These are phyloP conservation scores for Echeneis naucrates DNA, from an alignment of 2,797 vertebrate genomes.

Conservation along the genomic window DNA sequence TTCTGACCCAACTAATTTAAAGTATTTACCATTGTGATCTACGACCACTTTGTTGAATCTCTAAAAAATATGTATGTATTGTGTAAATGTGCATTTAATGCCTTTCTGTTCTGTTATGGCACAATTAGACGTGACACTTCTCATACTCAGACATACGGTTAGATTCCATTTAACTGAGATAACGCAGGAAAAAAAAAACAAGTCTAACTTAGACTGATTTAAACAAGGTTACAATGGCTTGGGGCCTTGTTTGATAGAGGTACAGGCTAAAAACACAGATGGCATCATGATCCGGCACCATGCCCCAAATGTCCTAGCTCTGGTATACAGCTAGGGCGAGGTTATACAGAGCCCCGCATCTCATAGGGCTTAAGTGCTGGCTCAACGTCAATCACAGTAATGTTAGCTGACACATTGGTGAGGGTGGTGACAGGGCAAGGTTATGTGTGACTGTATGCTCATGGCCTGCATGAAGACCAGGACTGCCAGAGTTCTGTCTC, in stretches of 20 bases:
- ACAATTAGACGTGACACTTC: not conserved
- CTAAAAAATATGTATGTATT: too few relatives aligned
- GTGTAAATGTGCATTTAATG: not conserved
- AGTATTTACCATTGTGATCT: too few relatives aligned
- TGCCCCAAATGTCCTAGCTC: slow-evolving; percentile 79
- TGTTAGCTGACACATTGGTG: slow-evolving; percentile 82
- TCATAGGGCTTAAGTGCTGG: slow-evolving; percentile 70
- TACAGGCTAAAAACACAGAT: slow-evolving; percentile 68
- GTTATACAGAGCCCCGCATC: slow-evolving; percentile 84
- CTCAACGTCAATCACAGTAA: slow-evolving; percentile 87
- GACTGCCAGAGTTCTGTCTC: slow-evolving; percentile 76
- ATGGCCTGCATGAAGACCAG: slow-evolving; percentile 75
- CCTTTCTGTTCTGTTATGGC: not conserved
- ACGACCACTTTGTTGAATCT: not conserved
- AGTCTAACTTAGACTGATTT: slow-evolving; percentile 41
- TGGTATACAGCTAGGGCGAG: slow-evolving; percentile 78
- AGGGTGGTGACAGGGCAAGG: slow-evolving; percentile 88
- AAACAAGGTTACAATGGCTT: slow-evolving; percentile 59
- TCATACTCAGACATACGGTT: slow-evolving; percentile 7
- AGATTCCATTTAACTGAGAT: slow-evolving; percentile 2
- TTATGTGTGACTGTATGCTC: slow-evolving; percentile 85
- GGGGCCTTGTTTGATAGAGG: slow-evolving; percentile 70
- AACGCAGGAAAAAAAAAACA: slow-evolving; percentile 22
- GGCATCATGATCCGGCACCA: slow-evolving; percentile 65
- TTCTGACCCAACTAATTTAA: too few relatives aligned